These are phyloP conservation scores for Gymnarchus niloticus DNA, from an alignment of 2,113 vertebrate species.

Conservation along the genomic window DNA sequence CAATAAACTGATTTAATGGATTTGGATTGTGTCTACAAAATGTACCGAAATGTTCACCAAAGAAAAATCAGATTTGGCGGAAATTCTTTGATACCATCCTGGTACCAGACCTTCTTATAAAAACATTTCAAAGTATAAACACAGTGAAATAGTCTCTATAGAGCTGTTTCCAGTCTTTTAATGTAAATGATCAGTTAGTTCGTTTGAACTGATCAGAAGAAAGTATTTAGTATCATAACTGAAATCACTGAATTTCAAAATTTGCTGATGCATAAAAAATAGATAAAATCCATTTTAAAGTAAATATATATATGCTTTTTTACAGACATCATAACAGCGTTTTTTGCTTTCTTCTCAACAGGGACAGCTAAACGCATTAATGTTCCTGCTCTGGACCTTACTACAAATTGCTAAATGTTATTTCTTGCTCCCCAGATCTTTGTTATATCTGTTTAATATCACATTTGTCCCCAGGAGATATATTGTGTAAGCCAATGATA, in stretches of 20 bases:
- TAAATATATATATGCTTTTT: slow-evolving; percentile 10
- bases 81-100: neutral
- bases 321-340: slow-evolving; percentile 32
- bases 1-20: neutral
- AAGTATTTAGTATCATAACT: neutral
- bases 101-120: neutral
- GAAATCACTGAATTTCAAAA: neutral
- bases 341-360: slow-evolving; percentile 11
- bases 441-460: slow-evolving; percentile 19
- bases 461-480: slow-evolving; percentile 15
- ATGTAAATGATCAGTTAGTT: neutral
- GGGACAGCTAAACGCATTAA: slow-evolving; percentile 32
- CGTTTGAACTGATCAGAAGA: neutral
- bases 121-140: neutral
- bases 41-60: neutral
- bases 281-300: neutral
- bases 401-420: neutral
- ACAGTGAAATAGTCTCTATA: neutral
- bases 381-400: slow-evolving; percentile 19
- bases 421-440: slow-evolving; percentile 15
- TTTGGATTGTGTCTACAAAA: neutral
- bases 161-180: neutral
- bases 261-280: too few relatives aligned
- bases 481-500: neutral
- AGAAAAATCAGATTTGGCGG: neutral